Percentiles rank a stretch among this genome's conserved stretches.
Conservation (phyloP, 2,888 invertebrate species). For the Bellardia pandia region DNA sequence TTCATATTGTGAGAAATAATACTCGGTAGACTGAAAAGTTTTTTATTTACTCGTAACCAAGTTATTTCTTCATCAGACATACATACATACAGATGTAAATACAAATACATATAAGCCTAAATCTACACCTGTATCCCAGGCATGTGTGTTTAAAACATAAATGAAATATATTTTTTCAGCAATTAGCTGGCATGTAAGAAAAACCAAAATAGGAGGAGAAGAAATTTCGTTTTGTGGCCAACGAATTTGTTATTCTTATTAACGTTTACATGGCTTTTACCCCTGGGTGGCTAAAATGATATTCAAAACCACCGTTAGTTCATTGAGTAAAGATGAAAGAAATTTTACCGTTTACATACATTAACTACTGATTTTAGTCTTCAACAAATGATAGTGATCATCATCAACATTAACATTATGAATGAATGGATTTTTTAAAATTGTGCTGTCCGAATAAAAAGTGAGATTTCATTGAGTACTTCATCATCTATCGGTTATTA, state of each 20-base stretch:
- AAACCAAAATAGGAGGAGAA: background rate
- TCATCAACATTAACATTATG: background rate
- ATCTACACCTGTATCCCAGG: conserved; percentile 10
- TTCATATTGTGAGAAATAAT: conserved; percentile 47
- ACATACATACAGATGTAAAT: background rate
- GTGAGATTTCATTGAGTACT: background rate
- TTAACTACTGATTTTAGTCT: conserved; percentile 6
- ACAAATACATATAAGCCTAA: background rate
- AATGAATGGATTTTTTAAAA: background rate
- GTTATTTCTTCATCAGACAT: background rate
- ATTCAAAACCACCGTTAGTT: conserved; percentile 32
- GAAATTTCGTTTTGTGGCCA: conserved; percentile 18
- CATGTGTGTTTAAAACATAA: conserved; percentile 24
- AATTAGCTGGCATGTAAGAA: background rate
- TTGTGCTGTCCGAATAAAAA: background rate
- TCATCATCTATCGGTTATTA: background rate
- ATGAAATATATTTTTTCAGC: background rate
- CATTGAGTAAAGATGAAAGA: conserved; percentile 13
- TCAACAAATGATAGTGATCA: background rate
- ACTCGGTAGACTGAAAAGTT: background rate
- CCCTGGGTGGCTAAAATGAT: background rate
- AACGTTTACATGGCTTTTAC: conserved; percentile 35
- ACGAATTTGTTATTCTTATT: conserved; percentile 38
- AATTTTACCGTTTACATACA: background rate
- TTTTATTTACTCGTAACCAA: background rate